phyloP scores from a whole-genome alignment of 2,113 vertebrate species.

The Paramisgurnus dabryanus region DNA sequence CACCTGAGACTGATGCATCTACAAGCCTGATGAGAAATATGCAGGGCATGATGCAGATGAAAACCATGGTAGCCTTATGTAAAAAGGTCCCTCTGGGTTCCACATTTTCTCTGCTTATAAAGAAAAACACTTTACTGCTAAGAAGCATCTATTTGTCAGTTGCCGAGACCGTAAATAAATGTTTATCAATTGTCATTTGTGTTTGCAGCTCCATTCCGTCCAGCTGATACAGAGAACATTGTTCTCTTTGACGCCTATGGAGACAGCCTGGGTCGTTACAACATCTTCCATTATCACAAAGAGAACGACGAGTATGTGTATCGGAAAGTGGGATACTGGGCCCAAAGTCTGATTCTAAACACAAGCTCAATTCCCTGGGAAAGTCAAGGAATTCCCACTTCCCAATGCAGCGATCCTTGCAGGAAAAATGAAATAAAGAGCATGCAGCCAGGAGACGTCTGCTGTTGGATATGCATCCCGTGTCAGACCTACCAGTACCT shows the following conservation, averaged over 20 bases:
- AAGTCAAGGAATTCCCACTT: conserved; percentile 77
- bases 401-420: conserved; percentile 97
- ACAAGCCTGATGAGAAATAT: conserved; percentile 19
- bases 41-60: neutral
- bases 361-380: conserved; percentile 85
- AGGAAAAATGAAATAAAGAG: conserved; percentile 95
- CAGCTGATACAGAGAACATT: conserved; percentile 80
- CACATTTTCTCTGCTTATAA: conserved; percentile 9
- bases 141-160: conserved; percentile 7
- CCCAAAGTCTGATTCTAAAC: conserved; percentile 87
- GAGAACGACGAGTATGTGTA: conserved; percentile 82
- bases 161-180: conserved; percentile 4
- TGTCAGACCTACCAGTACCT: conserved; percentile 95
- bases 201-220: conserved; percentile 88
- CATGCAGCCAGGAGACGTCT: conserved; percentile 96
- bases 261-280: conserved; percentile 95
- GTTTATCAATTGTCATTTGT: conserved; percentile 43
- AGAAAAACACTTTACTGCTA: conserved; percentile 17
- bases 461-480: conserved; percentile 97
- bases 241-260: conserved; percentile 90
- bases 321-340: conserved; percentile 95
- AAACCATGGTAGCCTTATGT: conserved; percentile 1
- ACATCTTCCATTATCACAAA: conserved; percentile 92
- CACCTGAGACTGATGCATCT: conserved; percentile 53
- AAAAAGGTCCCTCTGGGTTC: conserved; percentile 10